These are phyloP conservation scores for Mimas tiliae DNA, from an alignment of 2,888 invertebrate genomes.

Conservation along the genomic window DNA sequence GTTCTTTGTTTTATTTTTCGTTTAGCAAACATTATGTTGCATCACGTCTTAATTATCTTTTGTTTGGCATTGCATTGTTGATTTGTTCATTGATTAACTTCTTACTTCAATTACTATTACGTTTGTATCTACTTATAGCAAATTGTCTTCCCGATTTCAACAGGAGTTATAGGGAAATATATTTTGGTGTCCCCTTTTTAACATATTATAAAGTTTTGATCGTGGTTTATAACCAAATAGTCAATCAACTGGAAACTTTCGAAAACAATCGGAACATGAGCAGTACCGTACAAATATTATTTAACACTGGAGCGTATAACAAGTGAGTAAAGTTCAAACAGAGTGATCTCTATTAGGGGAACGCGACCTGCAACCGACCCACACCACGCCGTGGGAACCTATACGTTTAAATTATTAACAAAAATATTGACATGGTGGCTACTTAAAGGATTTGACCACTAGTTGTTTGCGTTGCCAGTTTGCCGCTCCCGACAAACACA, in stretches of 20 bases:
- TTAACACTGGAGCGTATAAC: constrained; percentile 16
- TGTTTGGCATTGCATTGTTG: constrained; percentile 64
- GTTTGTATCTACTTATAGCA: neutral
- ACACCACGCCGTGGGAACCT: constrained; percentile 70
- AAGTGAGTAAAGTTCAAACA: constrained; percentile 58
- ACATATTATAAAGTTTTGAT: too few relatives aligned
- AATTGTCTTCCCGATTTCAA: constrained; percentile 8
- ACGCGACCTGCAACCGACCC: constrained; percentile 71
- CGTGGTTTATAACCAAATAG: too few relatives aligned
- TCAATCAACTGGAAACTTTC: neutral
- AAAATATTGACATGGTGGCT: constrained; percentile 83
- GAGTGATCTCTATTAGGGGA: constrained; percentile 46
- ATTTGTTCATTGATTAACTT: constrained; percentile 68
- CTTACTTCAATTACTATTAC: constrained; percentile 40
- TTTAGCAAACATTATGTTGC: constrained; percentile 44
- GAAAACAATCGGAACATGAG: constrained; percentile 14
- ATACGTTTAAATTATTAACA: constrained; percentile 81
- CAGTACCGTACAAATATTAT: constrained; percentile 16
- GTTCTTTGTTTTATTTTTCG: constrained; percentile 42
- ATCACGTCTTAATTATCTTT: constrained; percentile 61
- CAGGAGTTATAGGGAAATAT: too few relatives aligned
- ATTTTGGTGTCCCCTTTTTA: too few relatives aligned
- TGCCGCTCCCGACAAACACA: constrained; percentile 74
- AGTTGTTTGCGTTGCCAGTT: constrained; percentile 78
- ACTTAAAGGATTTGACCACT: constrained; percentile 83